phyloP scores from a whole-genome alignment of 2,797 vertebrate genomes.

The Bufotes viridis region DNA sequence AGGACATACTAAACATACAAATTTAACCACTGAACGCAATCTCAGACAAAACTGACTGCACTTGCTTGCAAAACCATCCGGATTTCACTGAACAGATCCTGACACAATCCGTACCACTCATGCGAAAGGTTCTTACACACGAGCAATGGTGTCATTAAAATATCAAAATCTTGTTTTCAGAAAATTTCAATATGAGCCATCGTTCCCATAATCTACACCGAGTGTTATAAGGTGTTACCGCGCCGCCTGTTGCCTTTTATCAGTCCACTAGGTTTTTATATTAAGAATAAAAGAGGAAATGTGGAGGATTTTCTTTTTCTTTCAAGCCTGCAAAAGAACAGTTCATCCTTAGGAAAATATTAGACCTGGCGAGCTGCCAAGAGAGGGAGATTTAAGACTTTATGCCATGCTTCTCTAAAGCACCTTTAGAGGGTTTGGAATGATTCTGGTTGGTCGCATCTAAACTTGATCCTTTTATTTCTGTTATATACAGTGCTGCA shows the following conservation, averaged over 20 bases:
- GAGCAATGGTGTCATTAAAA: too few species aligned
- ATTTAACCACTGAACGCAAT: too few species aligned
- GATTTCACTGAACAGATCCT: too few species aligned
- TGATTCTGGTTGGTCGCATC: conserved; percentile 22
- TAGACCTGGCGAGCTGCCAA: conserved; percentile 43
- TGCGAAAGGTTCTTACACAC: too few species aligned
- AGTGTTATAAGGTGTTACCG: conserved; percentile 12
- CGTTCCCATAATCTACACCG: neutral
- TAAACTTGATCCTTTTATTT: conserved; percentile 34
- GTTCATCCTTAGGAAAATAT: conserved; percentile 60
- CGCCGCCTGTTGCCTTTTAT: neutral
- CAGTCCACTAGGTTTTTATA: conserved; percentile 6
- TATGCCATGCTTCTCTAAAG: conserved; percentile 53
- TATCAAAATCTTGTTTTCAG: too few species aligned
- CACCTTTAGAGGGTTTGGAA: conserved; percentile 48
- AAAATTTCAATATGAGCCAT: neutral
- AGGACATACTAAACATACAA: too few species aligned
- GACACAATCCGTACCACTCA: too few species aligned
- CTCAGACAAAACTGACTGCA: too few species aligned
- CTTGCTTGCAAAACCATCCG: too few species aligned
- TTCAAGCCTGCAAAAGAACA: conserved; percentile 46
- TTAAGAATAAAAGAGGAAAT: conserved; percentile 37
- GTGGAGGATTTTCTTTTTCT: conserved; percentile 26
- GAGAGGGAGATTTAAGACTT: conserved; percentile 44
- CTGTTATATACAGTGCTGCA: neutral